Evolutionary conservation across 2,113 vertebrate genomes (phyloP).

Genomic region (Cardinalis cardinalis): DNA sequence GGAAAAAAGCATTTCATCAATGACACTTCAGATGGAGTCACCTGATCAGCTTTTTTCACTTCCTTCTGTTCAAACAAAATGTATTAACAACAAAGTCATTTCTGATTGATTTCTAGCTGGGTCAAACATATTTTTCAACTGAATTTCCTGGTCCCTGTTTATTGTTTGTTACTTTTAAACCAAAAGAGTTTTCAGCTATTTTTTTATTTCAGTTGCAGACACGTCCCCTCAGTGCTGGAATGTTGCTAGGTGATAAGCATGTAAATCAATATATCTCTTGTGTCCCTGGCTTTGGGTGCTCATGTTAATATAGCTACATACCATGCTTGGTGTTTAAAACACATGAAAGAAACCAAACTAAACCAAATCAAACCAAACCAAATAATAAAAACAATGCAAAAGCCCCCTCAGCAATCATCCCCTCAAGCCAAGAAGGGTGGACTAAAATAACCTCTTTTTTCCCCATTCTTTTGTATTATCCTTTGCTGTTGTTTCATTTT

Average conservation of each 20-base stretch:
- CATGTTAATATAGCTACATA: not conserved
- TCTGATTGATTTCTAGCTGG: not conserved
- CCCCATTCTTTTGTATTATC: not conserved
- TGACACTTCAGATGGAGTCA: not conserved
- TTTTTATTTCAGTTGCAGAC: not conserved
- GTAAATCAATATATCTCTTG: not conserved
- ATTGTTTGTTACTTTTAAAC: not conserved
- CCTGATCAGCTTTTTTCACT: not conserved
- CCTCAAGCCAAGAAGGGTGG: not conserved
- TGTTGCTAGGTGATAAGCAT: not conserved
- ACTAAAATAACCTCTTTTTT: not conserved
- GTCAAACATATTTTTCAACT: not conserved
- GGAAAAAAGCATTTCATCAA: not conserved
- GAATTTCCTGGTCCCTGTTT: not conserved
- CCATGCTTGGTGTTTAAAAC: not conserved
- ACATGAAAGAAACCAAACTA: not conserved
- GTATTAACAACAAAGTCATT: not conserved
- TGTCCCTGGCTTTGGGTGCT: not conserved
- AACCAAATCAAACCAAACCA: not conserved
- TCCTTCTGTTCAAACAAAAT: not conserved
- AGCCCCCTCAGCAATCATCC: accelerated
- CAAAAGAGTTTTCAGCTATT: not conserved
- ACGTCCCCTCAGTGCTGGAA: not conserved
- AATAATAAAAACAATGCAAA: not conserved
- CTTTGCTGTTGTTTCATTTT: not conserved